Conservation (phyloP, 2,888 invertebrate species). For the Amblyteles armatorius region DNA sequence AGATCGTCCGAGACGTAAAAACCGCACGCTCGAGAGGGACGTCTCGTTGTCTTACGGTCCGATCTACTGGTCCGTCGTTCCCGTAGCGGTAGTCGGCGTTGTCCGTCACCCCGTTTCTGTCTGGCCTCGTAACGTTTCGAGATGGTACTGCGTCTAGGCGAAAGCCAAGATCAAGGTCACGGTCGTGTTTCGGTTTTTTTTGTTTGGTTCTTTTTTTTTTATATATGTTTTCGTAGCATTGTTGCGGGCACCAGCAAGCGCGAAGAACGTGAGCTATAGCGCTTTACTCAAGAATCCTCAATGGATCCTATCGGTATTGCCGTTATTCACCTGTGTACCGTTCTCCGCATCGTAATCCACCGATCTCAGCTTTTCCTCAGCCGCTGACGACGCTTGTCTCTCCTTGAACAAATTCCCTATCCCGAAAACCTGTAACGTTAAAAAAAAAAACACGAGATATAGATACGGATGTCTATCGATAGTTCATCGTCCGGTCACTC, state of each 20-base stretch:
- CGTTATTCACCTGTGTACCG: conserved; percentile 84
- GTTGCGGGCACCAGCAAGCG: conserved; percentile 55
- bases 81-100: conserved; percentile 46
- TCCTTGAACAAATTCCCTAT: conserved; percentile 80
- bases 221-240: conserved; percentile 28
- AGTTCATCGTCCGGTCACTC: background rate
- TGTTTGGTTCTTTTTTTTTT: conserved; percentile 35
- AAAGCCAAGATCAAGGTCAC: conserved; percentile 68
- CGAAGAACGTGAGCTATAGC: conserved; percentile 46
- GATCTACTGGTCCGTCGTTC: conserved; percentile 49
- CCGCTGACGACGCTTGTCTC: conserved; percentile 51
- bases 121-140: conserved; percentile 37
- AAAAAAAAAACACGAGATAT: background rate
- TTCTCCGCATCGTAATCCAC: conserved; percentile 79
- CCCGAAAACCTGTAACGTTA: conserved; percentile 74
- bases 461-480: background rate
- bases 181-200: conserved; percentile 43
- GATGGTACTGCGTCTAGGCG: conserved; percentile 66
- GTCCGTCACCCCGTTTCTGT: conserved; percentile 49
- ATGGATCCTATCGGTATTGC: conserved; percentile 81
- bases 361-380: conserved; percentile 74
- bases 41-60: conserved; percentile 33
- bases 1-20: background rate
- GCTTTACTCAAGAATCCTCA: conserved; percentile 72
- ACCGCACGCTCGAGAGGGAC: background rate